Conservation (phyloP, 2,113 vertebrate species). For the Marcusenius ussheri region DNA sequence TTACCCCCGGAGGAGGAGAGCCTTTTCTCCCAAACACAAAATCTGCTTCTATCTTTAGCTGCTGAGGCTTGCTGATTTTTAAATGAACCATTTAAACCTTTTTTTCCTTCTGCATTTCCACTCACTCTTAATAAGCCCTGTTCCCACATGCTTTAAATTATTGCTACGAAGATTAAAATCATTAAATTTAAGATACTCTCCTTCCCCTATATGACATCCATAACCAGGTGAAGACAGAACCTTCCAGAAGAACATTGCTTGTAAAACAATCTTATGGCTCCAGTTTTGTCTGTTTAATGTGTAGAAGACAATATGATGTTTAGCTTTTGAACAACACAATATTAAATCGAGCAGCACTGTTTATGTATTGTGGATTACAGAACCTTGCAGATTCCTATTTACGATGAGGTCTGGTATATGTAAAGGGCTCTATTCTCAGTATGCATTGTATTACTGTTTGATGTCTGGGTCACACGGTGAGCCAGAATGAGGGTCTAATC, state of each 20-base stretch:
- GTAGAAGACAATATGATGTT: slow-evolving; percentile 9
- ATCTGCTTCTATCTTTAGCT: background rate
- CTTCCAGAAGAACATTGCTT: slow-evolving; percentile 18
- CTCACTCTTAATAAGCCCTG: background rate
- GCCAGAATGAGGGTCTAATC: slow-evolving; percentile 2
- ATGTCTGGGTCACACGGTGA: background rate
- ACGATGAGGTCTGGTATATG: background rate
- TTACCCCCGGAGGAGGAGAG: background rate
- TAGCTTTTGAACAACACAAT: background rate
- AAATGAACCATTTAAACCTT: slow-evolving; percentile 6
- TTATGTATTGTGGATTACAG: background rate
- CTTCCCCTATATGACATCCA: background rate
- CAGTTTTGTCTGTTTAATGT: slow-evolving; percentile 25
- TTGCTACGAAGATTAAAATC: slow-evolving; percentile 13
- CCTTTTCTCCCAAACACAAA: background rate
- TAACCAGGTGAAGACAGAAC: background rate
- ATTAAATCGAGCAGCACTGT: background rate
- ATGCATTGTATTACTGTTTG: background rate
- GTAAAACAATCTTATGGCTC: slow-evolving; percentile 31
- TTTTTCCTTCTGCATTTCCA: background rate
- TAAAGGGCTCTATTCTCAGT: background rate
- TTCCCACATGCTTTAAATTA: background rate
- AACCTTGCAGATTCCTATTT: background rate
- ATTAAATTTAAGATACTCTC: slow-evolving; percentile 2
- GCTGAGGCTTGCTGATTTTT: background rate